Evolutionary conservation across 2,888 invertebrate species (phyloP), one percentile per base, ranked within the genome.

Genomic region (Criorhina ranunculi): DNA sequence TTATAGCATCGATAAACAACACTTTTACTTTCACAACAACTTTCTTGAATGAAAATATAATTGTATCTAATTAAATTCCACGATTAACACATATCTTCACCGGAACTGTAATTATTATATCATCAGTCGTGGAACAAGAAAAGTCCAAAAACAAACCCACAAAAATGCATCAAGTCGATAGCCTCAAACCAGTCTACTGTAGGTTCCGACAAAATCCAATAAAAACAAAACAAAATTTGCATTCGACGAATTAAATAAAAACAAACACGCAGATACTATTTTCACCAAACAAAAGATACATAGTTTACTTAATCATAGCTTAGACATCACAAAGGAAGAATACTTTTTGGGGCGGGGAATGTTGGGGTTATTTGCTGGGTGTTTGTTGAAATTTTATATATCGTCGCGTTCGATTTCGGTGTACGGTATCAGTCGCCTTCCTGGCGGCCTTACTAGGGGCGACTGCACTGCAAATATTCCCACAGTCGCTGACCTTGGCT

Each of bases 361-460:
- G 24, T 6, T 9, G 0, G 15, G 15, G 35, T 44, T 57, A 44
- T 17, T 55, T 53, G n/a, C 15, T 35, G 24, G 5, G 11, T 0
- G 6, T 31, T 46, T 1, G 24, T 24, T 24, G 1, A 1, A 70
- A 46, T 62, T 62, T 8, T 35, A 77, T 0, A 12, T 1, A n/a
- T 67, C 76, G 2, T 79, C 72, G 17, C 9, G 35, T 12, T 51
- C 44, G 1, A 66, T 66, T 57, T 81, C 81, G 0, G 29, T 59
- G n/a, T 81, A 81, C 29, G 35, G 5, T 12, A 81, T 19, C 11
- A 76, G 12, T 0, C 81, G 53, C 3, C 81, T 59, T 17, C 5
- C 29, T 1, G 12, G 12, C 9, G 76, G 76, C 11, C 76, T 53
- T 5, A 57, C 12, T 11, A 64, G 19, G 2, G 42, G 15, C 7